Percentiles rank a stretch among this genome's conserved stretches.
These are phyloP conservation scores for Xiphorhynchus elegans DNA, from an alignment of 2,113 vertebrate species.

Conservation along the genomic window DNA sequence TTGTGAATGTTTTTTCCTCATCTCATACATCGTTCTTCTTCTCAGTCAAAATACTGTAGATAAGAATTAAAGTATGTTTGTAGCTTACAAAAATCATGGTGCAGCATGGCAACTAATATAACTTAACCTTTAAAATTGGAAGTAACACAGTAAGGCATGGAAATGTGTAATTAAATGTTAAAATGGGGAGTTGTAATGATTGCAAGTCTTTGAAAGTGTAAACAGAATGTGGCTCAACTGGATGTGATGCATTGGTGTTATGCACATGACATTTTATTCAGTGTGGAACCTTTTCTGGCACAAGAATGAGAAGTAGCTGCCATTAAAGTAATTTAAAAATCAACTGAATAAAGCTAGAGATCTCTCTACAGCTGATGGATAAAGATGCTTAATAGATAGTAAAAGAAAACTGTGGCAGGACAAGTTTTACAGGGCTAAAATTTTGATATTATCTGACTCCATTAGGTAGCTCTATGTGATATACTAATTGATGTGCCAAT, in stretches of 20 bases:
- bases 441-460: not conserved
- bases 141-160: not conserved
- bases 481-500: not conserved
- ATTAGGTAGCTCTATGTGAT: not conserved
- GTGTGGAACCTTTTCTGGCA: not conserved
- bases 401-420: not conserved
- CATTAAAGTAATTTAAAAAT: conserved; percentile 1
- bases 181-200: not conserved
- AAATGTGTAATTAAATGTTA: not conserved
- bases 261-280: not conserved
- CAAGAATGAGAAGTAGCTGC: not conserved
- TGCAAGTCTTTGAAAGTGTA: not conserved
- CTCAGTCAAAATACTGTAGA: not conserved
- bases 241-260: not conserved
- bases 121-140: not conserved
- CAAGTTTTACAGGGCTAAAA: not conserved
- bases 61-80: not conserved
- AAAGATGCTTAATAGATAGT: not conserved
- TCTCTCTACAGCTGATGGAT: not conserved
- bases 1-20: not conserved
- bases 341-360: not conserved
- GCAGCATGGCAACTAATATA: not conserved
- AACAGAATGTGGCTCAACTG: not conserved
- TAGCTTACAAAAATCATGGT: not conserved
- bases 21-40: not conserved